phyloP scores from a whole-genome alignment of 2,888 invertebrate genomes.

The Dendrolimus houi region DNA sequence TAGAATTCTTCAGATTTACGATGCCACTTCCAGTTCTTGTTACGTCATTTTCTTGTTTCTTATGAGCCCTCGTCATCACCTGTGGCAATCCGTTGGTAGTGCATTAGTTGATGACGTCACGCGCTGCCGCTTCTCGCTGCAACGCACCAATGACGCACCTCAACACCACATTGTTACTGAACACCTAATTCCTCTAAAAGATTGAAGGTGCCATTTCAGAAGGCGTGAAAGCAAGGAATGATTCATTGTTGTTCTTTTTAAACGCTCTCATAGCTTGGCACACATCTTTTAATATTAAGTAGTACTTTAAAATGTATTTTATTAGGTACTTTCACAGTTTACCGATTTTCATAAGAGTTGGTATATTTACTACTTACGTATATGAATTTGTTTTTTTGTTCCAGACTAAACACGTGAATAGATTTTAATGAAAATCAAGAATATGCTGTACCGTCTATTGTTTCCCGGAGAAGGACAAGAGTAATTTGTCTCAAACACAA shows the following conservation, averaged over 20 bases:
- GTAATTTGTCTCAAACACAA: too few relatives aligned
- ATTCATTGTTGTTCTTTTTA: constrained; percentile 8
- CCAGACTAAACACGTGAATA: too few relatives aligned
- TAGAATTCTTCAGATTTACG: too few relatives aligned
- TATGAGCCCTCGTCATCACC: constrained; percentile 28
- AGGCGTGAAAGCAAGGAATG: constrained; percentile 35
- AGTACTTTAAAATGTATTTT: too few relatives aligned
- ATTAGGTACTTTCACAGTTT: too few relatives aligned
- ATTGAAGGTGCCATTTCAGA: constrained; percentile 50
- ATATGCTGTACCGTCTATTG: too few relatives aligned
- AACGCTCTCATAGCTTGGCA: not conserved
- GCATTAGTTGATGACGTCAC: constrained; percentile 71
- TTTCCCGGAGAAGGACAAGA: too few relatives aligned
- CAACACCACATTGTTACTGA: constrained; percentile 25
- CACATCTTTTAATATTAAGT: too few relatives aligned
- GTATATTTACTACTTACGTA: too few relatives aligned
- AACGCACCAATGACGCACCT: constrained; percentile 12
- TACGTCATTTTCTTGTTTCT: constrained; percentile 7
- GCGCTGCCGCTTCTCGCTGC: constrained; percentile 27
- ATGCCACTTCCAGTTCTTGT: constrained; percentile 20
- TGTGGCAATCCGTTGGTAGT: constrained; percentile 37
- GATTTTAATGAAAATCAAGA: too few relatives aligned
- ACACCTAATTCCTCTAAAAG: constrained; percentile 52
- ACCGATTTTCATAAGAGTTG: too few relatives aligned
- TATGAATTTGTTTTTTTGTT: too few relatives aligned